These are phyloP conservation scores for Galagoides demidoff DNA, from an alignment of 2,797 vertebrate genomes.

Conservation along the genomic window DNA sequence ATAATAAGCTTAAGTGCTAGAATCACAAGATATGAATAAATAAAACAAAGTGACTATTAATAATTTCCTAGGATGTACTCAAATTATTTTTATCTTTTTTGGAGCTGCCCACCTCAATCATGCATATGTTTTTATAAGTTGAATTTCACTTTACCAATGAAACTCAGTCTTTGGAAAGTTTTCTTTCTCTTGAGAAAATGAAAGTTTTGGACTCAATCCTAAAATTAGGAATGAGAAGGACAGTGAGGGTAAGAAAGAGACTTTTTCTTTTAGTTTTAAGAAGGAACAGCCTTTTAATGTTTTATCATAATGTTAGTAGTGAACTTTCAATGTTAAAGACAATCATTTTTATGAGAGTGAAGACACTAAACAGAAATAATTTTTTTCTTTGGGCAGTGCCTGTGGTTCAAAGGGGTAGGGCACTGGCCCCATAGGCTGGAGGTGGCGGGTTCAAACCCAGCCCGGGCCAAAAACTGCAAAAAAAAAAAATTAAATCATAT, in stretches of 20 bases:
- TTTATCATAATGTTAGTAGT: background rate
- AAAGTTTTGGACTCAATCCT: background rate
- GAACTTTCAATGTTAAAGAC: background rate
- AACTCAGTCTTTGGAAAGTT: background rate
- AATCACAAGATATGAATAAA: background rate
- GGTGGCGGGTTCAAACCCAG: too few species aligned
- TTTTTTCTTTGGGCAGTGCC: too few species aligned
- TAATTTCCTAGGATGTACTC: background rate
- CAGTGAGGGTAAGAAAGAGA: background rate
- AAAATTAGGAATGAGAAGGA: background rate
- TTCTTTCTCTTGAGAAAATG: conserved; percentile 17
- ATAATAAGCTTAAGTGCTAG: conserved; percentile 22
- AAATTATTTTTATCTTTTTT: conserved; percentile 41
- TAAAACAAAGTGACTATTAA: background rate
- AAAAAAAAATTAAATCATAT: background rate
- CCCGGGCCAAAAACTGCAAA: too few species aligned
- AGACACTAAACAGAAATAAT: background rate
- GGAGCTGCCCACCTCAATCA: background rate
- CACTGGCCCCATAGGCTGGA: too few species aligned
- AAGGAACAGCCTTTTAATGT: background rate
- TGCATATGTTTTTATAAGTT: background rate
- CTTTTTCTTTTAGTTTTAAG: background rate
- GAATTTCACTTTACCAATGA: background rate
- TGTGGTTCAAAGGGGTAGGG: too few species aligned
- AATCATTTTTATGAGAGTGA: background rate